Conservation (phyloP, 2,888 invertebrate genomes). For the Muschampia plurimacula region DNA sequence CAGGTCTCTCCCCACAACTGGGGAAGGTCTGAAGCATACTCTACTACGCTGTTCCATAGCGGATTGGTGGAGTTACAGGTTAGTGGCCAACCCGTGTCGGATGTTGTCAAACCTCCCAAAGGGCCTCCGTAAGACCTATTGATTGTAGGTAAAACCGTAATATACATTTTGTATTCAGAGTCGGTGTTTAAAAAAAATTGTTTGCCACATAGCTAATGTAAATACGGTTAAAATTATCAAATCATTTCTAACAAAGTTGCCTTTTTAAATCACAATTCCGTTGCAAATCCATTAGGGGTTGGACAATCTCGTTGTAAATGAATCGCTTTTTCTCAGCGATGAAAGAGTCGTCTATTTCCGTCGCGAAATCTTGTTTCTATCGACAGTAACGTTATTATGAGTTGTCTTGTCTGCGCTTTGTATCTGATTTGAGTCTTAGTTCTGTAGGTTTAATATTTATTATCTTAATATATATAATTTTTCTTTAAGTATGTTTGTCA, state of each 20-base stretch:
- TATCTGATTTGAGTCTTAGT: constrained; percentile 33
- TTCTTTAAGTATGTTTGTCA: too few species aligned
- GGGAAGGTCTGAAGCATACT: too few species aligned
- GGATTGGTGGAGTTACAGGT: too few species aligned
- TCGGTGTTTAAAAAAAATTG: background rate
- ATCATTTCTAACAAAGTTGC: background rate
- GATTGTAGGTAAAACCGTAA: too few species aligned
- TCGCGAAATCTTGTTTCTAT: constrained; percentile 56
- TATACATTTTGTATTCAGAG: too few species aligned
- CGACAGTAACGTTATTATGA: constrained; percentile 49
- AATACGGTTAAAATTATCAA: constrained; percentile 14
- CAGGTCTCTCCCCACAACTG: too few species aligned
- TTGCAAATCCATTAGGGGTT: constrained; percentile 51
- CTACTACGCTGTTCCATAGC: too few species aligned
- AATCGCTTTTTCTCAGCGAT: constrained; percentile 57
- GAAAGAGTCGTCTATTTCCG: constrained; percentile 42
- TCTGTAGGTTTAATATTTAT: background rate
- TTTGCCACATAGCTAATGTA: background rate
- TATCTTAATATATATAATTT: too few species aligned
- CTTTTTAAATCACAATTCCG: constrained; percentile 10
- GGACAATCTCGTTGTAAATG: constrained; percentile 64
- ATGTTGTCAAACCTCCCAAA: too few species aligned
- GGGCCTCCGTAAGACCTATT: too few species aligned
- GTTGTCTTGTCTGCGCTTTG: constrained; percentile 45
- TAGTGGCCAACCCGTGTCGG: too few species aligned